Evolutionary conservation across 2,113 vertebrate species (phyloP).

Genomic region (Macrotus californicus): DNA sequence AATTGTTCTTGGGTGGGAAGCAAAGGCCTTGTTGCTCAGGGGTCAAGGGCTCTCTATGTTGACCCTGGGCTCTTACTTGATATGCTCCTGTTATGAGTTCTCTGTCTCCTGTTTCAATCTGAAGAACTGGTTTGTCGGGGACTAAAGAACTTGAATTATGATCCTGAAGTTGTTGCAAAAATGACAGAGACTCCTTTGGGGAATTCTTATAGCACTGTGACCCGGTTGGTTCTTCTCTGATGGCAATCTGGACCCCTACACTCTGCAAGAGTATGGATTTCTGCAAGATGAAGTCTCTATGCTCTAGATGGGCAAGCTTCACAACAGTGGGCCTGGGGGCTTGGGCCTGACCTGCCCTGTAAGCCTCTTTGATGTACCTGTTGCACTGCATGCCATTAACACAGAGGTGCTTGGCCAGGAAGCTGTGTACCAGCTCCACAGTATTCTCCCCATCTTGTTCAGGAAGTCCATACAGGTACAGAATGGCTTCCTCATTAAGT

Average conservation of each 20-base stretch:
- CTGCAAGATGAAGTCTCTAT: conserved; percentile 83
- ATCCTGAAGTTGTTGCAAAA: conserved; percentile 60
- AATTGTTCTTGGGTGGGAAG: conserved; percentile 57
- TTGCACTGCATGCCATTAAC: conserved; percentile 81
- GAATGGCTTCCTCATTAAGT: conserved; percentile 73
- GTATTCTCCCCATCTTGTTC: conserved; percentile 83
- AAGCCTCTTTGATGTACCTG: conserved; percentile 83
- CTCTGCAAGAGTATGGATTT: conserved; percentile 81
- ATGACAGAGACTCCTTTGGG: conserved; percentile 58
- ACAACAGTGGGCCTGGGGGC: conserved; percentile 81
- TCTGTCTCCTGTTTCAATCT: conserved; percentile 22
- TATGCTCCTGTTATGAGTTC: neutral
- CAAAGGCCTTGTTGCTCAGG: conserved; percentile 44
- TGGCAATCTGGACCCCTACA: conserved; percentile 76
- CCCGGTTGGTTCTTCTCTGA: conserved; percentile 70
- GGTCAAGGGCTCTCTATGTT: neutral
- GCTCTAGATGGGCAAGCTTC: conserved; percentile 77
- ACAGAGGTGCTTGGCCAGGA: conserved; percentile 81
- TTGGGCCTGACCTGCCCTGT: conserved; percentile 70
- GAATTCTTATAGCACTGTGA: conserved; percentile 25
- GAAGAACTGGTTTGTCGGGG: conserved; percentile 53
- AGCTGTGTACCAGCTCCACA: conserved; percentile 77
- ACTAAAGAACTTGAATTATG: conserved; percentile 33
- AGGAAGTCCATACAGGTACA: conserved; percentile 84
- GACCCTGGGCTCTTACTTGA: conserved; percentile 65